These are phyloP conservation scores for Platalea minor DNA, from an alignment of 2,797 vertebrate genomes.

Conservation along the genomic window DNA sequence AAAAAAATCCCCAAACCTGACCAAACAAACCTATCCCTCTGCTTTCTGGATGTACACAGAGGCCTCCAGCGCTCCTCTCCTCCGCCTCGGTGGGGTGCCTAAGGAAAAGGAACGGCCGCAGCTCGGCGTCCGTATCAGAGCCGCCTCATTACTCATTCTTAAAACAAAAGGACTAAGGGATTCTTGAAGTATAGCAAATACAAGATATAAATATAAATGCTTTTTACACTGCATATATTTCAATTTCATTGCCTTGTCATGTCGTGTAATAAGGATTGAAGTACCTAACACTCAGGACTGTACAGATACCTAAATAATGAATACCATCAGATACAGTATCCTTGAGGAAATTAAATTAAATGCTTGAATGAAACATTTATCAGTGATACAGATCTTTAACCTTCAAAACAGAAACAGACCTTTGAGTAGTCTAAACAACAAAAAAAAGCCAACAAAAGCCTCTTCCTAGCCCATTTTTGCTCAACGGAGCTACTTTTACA, in stretches of 20 bases:
- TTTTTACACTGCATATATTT: neutral
- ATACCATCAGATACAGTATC: neutral
- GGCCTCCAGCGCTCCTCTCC: neutral
- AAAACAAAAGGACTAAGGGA: neutral
- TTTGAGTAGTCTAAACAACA: neutral
- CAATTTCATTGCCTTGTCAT: neutral
- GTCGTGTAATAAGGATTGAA: neutral
- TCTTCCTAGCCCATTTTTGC: neutral
- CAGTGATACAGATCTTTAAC: neutral
- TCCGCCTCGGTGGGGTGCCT: accelerated
- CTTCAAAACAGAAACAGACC: neutral
- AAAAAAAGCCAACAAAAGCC: neutral
- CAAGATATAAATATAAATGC: neutral
- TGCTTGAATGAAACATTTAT: neutral
- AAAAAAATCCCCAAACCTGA: accelerated
- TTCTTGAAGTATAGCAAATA: neutral
- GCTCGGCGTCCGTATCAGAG: neutral
- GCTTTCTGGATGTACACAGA: no score
- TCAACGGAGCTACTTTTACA: neutral
- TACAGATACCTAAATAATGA: neutral
- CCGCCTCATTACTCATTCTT: neutral
- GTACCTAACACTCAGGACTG: neutral
- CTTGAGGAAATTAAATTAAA: neutral
- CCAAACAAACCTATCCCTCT: no score
- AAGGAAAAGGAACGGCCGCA: neutral